Conservation (phyloP, 1,140 invertebrate genomes). For the Bombus confusus region DNA sequence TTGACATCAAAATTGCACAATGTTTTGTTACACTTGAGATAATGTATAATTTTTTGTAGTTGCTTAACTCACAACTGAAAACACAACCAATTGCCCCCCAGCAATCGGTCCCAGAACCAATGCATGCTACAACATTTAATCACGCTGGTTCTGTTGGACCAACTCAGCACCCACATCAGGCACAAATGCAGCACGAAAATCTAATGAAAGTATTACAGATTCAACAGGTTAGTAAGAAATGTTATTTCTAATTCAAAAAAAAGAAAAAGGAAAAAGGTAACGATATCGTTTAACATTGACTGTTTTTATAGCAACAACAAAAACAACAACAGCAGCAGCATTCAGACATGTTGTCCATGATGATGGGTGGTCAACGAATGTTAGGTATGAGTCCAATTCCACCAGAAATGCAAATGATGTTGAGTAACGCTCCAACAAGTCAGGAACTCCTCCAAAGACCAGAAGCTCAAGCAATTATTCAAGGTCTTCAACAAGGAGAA, state of each 20-base stretch:
- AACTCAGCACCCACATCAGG: constrained; percentile 80
- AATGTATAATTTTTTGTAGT: constrained; percentile 61
- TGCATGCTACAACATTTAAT: constrained; percentile 73
- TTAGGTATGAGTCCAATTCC: constrained; percentile 82
- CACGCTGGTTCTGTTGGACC: constrained; percentile 78
- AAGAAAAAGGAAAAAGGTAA: not conserved
- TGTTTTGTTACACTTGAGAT: constrained; percentile 2
- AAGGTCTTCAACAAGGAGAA: constrained; percentile 88
- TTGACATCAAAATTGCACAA: not conserved
- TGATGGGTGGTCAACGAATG: constrained; percentile 78
- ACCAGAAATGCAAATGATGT: constrained; percentile 83
- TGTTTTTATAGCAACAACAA: constrained; percentile 48
- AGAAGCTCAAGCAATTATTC: constrained; percentile 89
- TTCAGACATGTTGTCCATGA: constrained; percentile 81
- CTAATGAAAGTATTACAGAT: constrained; percentile 83
- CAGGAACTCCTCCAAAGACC: constrained; percentile 87
- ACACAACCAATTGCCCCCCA: constrained; percentile 62
- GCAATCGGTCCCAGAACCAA: constrained; percentile 67
- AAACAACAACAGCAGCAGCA: constrained; percentile 76
- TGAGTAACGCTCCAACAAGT: constrained; percentile 81
- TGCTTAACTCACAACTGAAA: constrained; percentile 76
- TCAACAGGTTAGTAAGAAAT: constrained; percentile 75
- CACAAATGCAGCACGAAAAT: constrained; percentile 82
- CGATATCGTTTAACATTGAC: not conserved
- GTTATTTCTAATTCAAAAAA: not conserved